phyloP scores from a whole-genome alignment of 2,113 vertebrate genomes.

The Nicator chloris region DNA sequence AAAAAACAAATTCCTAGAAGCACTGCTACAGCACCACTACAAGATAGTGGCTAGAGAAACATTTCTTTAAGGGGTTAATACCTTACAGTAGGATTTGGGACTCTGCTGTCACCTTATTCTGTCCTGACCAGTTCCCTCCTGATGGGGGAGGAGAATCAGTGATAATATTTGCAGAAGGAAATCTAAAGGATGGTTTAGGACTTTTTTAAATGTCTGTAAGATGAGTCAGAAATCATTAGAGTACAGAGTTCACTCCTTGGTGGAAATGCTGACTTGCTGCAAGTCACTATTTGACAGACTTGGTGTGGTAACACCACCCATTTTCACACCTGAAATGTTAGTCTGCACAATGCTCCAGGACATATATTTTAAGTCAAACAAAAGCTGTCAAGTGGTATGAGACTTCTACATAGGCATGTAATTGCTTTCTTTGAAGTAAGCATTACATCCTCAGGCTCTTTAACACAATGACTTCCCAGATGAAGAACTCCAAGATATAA shows the following conservation, averaged over 20 bases:
- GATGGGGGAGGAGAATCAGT: background rate
- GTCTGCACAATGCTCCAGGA: slow-evolving; percentile 28
- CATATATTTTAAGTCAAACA: slow-evolving; percentile 20
- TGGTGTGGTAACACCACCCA: background rate
- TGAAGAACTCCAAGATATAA: background rate
- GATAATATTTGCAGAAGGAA: background rate
- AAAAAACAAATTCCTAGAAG: background rate
- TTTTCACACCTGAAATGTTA: background rate
- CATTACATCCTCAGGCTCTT: slow-evolving; percentile 5
- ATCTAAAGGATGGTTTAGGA: background rate
- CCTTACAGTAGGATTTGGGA: background rate
- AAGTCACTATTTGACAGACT: slow-evolving; percentile 35
- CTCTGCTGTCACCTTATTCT: background rate
- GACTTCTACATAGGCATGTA: slow-evolving; percentile 5
- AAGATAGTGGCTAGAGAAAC: background rate
- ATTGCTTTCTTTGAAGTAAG: slow-evolving; percentile 44
- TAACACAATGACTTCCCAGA: slow-evolving; percentile 1
- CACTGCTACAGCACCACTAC: background rate
- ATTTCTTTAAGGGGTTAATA: background rate
- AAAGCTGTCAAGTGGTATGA: slow-evolving; percentile 45
- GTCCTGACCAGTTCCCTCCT: background rate
- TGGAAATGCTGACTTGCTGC: slow-evolving; percentile 12
- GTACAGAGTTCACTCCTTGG: background rate
- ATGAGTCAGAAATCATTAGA: background rate
- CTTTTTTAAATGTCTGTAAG: background rate